Percentiles rank a stretch among this genome's conserved stretches.
Evolutionary conservation across 2,113 vertebrate genomes (phyloP).

Genomic region (Dipodomys stephensi): DNA sequence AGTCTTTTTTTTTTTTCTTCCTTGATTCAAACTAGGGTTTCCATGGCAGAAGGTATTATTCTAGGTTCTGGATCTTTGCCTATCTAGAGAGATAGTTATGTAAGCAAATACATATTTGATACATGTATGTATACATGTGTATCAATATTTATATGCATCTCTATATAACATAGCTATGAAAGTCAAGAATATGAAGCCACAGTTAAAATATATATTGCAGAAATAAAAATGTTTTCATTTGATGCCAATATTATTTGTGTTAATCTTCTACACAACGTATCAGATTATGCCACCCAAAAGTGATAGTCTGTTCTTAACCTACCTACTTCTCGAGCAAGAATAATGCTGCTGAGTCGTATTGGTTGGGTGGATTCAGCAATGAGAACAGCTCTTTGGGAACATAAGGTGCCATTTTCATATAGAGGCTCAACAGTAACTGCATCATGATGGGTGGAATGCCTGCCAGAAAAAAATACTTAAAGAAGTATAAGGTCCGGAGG

Average conservation of each 20-base stretch:
- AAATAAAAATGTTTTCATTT: constrained; percentile 1
- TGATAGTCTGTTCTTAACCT: constrained; percentile 58
- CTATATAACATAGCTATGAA: too few species aligned
- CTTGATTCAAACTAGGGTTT: too few species aligned
- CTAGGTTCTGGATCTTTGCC: too few species aligned
- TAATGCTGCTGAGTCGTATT: constrained; percentile 78
- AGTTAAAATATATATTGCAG: background rate
- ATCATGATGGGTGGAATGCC: constrained; percentile 77
- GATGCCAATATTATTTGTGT: background rate
- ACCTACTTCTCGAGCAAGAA: constrained; percentile 85
- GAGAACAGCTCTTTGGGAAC: constrained; percentile 83
- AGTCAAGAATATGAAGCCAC: too few species aligned
- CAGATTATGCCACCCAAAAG: background rate
- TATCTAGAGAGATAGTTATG: too few species aligned
- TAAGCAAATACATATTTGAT: too few species aligned
- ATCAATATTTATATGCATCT: too few species aligned
- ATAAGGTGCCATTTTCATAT: constrained; percentile 77
- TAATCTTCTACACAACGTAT: background rate
- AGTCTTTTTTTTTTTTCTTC: too few species aligned
- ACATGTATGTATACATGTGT: too few species aligned
- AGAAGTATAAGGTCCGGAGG: background rate
- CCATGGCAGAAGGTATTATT: too few species aligned
- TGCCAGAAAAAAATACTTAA: constrained; percentile 65
- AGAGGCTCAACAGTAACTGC: constrained; percentile 80
- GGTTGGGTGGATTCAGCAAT: constrained; percentile 80